Base-by-base conservation (phyloP, 2,797 vertebrate species). In the Chelon labrosus region DNA sequence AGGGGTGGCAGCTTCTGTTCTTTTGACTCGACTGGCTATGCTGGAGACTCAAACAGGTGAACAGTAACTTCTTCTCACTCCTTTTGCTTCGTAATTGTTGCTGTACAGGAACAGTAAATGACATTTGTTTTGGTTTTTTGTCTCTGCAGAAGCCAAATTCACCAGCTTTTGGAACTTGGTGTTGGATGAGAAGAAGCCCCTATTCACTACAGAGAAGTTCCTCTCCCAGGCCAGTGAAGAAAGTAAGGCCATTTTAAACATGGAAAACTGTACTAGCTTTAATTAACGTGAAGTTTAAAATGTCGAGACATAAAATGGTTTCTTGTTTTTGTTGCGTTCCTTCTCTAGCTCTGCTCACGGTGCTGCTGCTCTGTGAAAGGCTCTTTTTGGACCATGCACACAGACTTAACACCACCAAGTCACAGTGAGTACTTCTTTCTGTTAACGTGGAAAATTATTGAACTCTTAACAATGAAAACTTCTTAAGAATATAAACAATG, bases 181-280 rank as follows among this genome's bases (percentile, higher is more conserved):
- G 72, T 88, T 98, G 77, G 98, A 99, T 92, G 97, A 99, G 85
- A 99, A 97, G 86, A 99, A 97, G 77, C 96, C 96, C 2, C 86
- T 99, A 7, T 97, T 99, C 90, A 97, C 97, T 41, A 97, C 96
- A 4, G 98, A 99, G 85, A 99, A 99, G 92, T 99, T 99, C 84
- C 91, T 99, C 35, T 95, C 95, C 8, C 94, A 97, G 88, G 95
- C 96, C 5, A 96, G 90, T 5, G 97, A 98, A 53, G 98, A 99
- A 89, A 96, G 98, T 99, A 92, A 94, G 94, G n/a, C 16, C 3
- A 12, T 11, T 68, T 25, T 22, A 50, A 25, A 50, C 31, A 14
- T 20, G 11, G 8, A 19, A 3, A 10, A 10, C 9, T 65, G 0
- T 47, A 0, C 14, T 5, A 51, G 3, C 27, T 2, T 4, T 49